phyloP scores from a whole-genome alignment of 2,797 vertebrate species.

The Erpetoichthys calabaricus region DNA sequence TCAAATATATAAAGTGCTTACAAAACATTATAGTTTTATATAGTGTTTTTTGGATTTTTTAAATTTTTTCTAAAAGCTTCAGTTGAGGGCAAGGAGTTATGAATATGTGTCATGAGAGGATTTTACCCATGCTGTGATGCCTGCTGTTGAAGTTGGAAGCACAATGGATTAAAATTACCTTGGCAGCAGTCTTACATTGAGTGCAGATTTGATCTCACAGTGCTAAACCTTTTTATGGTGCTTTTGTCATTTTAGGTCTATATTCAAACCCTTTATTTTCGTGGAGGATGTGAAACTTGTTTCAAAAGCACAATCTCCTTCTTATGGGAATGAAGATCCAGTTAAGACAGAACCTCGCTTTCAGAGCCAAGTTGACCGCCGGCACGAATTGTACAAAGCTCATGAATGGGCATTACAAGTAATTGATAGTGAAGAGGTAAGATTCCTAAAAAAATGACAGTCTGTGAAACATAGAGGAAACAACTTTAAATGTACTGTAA shows the following conservation, averaged over 20 bases:
- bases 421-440: slow-evolving; percentile 46
- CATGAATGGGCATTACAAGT: slow-evolving; percentile 44
- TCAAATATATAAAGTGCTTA: no score
- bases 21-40: no score
- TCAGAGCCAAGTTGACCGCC: slow-evolving; percentile 52
- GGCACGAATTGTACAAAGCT: slow-evolving; percentile 55
- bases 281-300: slow-evolving; percentile 54
- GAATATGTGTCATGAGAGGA: no score
- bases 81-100: no score
- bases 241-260: slow-evolving; percentile 34
- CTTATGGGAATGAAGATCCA: slow-evolving; percentile 44
- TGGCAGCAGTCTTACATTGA: no score
- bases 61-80: no score
- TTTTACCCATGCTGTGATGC: no score
- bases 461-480: background rate
- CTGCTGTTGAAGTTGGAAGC: no score
- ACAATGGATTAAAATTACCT: no score
- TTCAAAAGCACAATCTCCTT: slow-evolving; percentile 50
- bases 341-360: slow-evolving; percentile 51
- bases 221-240: background rate
- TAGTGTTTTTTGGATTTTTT: no score
- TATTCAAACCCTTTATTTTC: slow-evolving; percentile 68
- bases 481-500: background rate
- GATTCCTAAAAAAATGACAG: slow-evolving; percentile 1
- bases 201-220: background rate